Base-by-base conservation (phyloP, 1,140 invertebrate species). In the Drosophila teissieri region DNA sequence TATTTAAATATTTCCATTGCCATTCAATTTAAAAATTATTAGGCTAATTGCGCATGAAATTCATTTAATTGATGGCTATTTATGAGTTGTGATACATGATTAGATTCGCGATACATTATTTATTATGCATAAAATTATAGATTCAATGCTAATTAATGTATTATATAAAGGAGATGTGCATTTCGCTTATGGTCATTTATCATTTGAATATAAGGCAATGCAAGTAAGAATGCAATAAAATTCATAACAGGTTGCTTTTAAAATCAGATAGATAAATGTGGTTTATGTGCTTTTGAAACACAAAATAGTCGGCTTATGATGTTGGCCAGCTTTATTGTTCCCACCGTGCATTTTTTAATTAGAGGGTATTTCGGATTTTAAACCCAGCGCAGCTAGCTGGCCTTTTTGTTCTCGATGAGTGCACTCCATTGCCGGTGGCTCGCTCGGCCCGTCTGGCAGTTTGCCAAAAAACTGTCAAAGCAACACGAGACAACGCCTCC, bases 381-480 rank as follows among this genome's bases (percentile, higher is more conserved):
- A 39, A 48, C 40, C 17, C 34, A 22, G 34, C 10, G 27, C 31
- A 3, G 12, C 19, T 7, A 27, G 22, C 12, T 24, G 36, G 37
- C 15, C 44, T 17, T 17, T 68, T 45, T 56, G 37, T 57, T 34
- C 62, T 75, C 57, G 58, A 52, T 69, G 52, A 67, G 42, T 78
- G 74, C 76, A 78, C 69, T 65, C 55, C 65, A 78, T 70, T 79
- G 73, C 45, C 73, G 49, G 37, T 39, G 63, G 48, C 78, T 77
- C 52, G 60, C 45, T 65, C 55, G 69, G 67, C 36, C 49, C 45
- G 65, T 54, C 76, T 89, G 83, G 83, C 83, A 73, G 51, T 83
- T 69, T 65, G 83, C 83, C 83, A 89, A 88, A 85, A 88, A 88
- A 89, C 84, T 86, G 83, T 86, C 83, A 88, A 83, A 89, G 83